Evolutionary conservation across 1,140 invertebrate species (phyloP).

Genomic region (Neuroterus valhalla): DNA sequence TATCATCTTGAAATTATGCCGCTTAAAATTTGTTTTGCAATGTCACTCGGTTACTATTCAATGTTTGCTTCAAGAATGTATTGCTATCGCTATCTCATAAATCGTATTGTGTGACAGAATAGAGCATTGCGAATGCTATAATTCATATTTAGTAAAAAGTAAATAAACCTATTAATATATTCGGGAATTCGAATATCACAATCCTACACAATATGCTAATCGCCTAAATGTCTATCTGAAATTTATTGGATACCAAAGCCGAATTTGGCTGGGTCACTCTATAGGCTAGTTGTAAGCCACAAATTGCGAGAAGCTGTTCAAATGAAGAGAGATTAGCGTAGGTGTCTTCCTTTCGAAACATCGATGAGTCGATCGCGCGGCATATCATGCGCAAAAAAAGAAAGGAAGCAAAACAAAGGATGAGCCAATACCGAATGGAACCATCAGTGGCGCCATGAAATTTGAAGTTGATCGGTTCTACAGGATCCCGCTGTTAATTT

Average conservation of each 20-base stretch:
- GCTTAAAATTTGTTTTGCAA: no score
- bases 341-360: slow-evolving; percentile 4
- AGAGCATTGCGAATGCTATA: background rate
- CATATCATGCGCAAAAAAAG: background rate
- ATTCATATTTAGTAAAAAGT: background rate
- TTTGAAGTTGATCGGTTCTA: background rate
- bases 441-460: background rate
- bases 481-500: slow-evolving; percentile 15
- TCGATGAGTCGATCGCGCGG: background rate
- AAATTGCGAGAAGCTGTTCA: background rate
- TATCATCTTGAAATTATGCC: no score
- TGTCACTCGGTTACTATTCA: background rate
- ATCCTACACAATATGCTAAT: slow-evolving; percentile 11
- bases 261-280: slow-evolving; percentile 35
- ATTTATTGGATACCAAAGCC: slow-evolving; percentile 33
- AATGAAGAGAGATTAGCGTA: background rate
- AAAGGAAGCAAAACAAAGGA: slow-evolving; percentile 1
- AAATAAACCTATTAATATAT: background rate
- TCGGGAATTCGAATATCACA: background rate
- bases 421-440: background rate
- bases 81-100: background rate
- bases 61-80: background rate
- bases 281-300: background rate
- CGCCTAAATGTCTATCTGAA: background rate
- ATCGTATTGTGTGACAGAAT: background rate